These are phyloP conservation scores for Hirtodrosophila duncani DNA, from an alignment of 2,888 invertebrate genomes.

Conservation along the genomic window DNA sequence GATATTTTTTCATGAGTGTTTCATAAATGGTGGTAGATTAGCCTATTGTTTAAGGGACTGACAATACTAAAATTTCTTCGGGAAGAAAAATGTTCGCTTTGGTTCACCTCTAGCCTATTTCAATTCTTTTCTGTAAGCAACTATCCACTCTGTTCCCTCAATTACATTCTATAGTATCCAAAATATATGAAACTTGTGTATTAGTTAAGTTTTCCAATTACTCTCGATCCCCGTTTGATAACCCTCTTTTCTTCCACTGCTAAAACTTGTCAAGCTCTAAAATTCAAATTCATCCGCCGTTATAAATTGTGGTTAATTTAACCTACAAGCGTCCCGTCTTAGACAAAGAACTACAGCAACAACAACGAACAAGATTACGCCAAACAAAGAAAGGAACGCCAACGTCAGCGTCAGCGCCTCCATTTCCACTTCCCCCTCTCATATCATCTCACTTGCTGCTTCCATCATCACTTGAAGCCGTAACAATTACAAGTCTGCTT, in stretches of 20 bases:
- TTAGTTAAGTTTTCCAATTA: too few species aligned
- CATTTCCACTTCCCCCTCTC: neutral
- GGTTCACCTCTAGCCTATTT: too few species aligned
- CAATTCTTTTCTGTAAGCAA: too few species aligned
- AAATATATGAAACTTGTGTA: too few species aligned
- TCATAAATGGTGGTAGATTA: too few species aligned
- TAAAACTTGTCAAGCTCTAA: conserved; percentile 36
- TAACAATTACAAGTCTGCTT: conserved; percentile 46
- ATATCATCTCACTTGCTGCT: neutral
- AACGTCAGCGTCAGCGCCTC: conserved; percentile 2
- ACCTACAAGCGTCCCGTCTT: conserved; percentile 55
- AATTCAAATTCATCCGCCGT: conserved; percentile 37
- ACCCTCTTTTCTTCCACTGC: too few species aligned
- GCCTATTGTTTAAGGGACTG: too few species aligned
- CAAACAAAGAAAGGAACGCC: conserved; percentile 27
- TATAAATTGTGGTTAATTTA: conserved; percentile 47
- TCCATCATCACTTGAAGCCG: conserved; percentile 39
- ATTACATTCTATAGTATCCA: too few species aligned
- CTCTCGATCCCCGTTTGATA: conserved; percentile 2
- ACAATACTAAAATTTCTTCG: too few species aligned
- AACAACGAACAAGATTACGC: conserved; percentile 24
- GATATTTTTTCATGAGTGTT: too few species aligned
- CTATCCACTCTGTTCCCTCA: too few species aligned
- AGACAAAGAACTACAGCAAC: conserved; percentile 25
- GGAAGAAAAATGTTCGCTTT: too few species aligned